Evolutionary conservation across 2,113 vertebrate species (phyloP).

Genomic region (Dunckerocampus dactyliophorus): DNA sequence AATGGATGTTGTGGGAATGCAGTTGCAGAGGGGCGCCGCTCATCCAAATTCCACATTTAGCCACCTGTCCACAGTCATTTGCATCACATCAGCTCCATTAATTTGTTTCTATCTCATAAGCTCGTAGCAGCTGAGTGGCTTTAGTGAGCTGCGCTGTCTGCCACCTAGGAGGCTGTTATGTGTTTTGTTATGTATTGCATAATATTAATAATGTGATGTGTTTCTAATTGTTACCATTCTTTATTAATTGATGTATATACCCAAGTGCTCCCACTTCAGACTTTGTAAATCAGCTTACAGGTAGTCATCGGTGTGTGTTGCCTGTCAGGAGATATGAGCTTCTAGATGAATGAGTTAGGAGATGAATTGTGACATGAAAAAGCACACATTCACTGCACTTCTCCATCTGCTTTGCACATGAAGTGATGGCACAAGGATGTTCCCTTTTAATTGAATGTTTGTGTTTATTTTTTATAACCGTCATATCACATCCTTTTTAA

Average conservation of each 20-base stretch:
- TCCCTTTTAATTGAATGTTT: neutral
- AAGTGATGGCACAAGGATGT: neutral
- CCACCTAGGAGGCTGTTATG: neutral
- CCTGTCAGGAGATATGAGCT: slow-evolving; percentile 16
- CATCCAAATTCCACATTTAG: neutral
- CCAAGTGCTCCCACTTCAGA: slow-evolving; percentile 9
- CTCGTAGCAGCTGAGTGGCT: neutral
- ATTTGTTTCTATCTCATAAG: neutral
- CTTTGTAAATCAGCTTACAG: slow-evolving; percentile 19
- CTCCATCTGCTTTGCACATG: neutral
- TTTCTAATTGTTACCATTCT: slow-evolving; percentile 3
- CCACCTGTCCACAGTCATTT: neutral
- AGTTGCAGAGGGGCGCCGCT: neutral
- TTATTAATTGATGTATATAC: neutral
- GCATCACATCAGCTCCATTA: slow-evolving; percentile 1
- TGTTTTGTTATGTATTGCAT: neutral
- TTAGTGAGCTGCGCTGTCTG: neutral
- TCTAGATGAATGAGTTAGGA: slow-evolving; percentile 30
- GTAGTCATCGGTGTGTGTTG: slow-evolving; percentile 15
- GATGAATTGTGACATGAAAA: slow-evolving; percentile 28
- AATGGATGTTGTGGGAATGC: no score
- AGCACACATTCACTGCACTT: slow-evolving; percentile 24
- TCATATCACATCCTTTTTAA: neutral
- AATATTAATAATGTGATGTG: neutral
- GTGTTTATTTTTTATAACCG: neutral